These are phyloP conservation scores for Eurosta solidaginis DNA, from an alignment of 1,140 invertebrate genomes.

Conservation along the genomic window DNA sequence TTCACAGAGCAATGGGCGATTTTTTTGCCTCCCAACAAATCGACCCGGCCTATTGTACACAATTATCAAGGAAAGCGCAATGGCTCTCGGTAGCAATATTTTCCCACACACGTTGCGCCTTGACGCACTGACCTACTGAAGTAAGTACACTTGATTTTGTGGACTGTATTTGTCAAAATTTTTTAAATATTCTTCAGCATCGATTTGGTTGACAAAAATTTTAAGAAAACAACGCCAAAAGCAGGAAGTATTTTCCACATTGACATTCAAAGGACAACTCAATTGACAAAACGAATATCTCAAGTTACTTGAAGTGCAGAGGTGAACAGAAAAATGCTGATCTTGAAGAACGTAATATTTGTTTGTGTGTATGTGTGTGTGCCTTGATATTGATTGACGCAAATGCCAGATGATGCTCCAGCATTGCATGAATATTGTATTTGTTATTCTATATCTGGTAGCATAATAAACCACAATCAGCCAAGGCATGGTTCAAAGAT, in stretches of 20 bases:
- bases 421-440: too few relatives aligned
- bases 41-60: too few relatives aligned
- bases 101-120: neutral
- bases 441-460: neutral
- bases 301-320: neutral
- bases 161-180: neutral
- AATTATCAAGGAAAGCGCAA: neutral
- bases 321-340: neutral
- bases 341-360: neutral
- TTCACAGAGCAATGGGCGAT: too few relatives aligned
- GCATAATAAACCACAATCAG: slow-evolving; percentile 3
- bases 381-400: too few relatives aligned
- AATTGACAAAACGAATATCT: neutral
- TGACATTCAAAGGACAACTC: neutral
- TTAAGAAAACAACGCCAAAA: neutral
- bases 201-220: too few relatives aligned
- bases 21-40: too few relatives aligned
- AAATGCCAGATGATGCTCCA: too few relatives aligned
- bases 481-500: neutral
- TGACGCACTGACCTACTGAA: neutral
- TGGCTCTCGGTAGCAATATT: neutral
- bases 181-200: neutral
- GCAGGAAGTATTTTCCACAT: slow-evolving; percentile 1
- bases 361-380: too few relatives aligned
- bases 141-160: neutral